phyloP scores from a whole-genome alignment of 1,140 invertebrate genomes.

The Tetraneura akinire region DNA sequence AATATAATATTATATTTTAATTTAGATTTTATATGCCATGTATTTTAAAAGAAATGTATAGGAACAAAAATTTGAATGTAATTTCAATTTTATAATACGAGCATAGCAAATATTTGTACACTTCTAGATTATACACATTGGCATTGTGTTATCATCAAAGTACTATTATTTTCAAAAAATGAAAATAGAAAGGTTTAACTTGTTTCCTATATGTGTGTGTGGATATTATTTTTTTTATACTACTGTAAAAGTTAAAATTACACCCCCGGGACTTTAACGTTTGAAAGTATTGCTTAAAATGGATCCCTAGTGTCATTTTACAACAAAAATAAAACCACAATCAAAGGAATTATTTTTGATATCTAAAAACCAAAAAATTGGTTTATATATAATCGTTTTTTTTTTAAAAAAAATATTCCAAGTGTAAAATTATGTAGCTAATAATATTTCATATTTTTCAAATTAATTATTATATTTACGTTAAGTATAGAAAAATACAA shows the following conservation, averaged over 20 bases:
- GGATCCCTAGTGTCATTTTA: conserved; percentile 32
- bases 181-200: conserved; percentile 21
- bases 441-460: too few relatives aligned
- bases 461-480: too few relatives aligned
- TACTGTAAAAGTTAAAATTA: conserved; percentile 28
- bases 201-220: not conserved
- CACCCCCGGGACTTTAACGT: not conserved
- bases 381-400: conserved; percentile 8
- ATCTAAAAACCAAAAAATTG: not conserved
- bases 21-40: too few relatives aligned
- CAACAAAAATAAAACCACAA: conserved; percentile 30
- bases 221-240: not conserved
- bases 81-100: not conserved
- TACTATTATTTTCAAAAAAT: too few relatives aligned
- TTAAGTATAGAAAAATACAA: too few relatives aligned
- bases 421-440: too few relatives aligned
- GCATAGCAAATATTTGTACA: not conserved
- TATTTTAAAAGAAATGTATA: conserved; percentile 11
- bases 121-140: not conserved
- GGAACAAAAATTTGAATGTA: not conserved
- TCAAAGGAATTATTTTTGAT: conserved; percentile 19
- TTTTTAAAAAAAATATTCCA: not conserved
- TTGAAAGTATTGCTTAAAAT: conserved; percentile 29
- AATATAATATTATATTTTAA: too few relatives aligned
- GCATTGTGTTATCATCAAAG: too few relatives aligned